Evolutionary conservation across 2,113 vertebrate genomes (phyloP).

Genomic region (Hyla sarda): DNA sequence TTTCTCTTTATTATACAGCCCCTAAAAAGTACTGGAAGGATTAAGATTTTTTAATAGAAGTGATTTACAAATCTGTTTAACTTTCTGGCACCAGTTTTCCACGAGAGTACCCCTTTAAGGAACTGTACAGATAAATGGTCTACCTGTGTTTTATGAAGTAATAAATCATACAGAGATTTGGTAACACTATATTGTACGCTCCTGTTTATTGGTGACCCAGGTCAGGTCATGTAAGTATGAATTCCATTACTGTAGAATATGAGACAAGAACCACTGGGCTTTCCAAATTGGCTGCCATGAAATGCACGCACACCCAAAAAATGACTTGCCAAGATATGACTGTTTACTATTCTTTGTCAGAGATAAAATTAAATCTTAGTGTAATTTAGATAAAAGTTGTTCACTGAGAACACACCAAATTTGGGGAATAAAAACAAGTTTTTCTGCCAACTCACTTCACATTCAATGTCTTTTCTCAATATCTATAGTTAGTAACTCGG

Average conservation of each 20-base stretch:
- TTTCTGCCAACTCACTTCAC: constrained; percentile 17
- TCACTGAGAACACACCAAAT: constrained; percentile 29
- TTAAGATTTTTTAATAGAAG: no score
- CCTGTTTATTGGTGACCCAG: constrained; percentile 22
- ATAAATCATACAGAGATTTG: constrained; percentile 36
- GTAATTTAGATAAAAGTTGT: constrained; percentile 35
- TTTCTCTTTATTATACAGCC: no score
- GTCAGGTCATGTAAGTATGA: constrained; percentile 42
- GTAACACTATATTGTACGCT: neutral
- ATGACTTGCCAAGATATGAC: constrained; percentile 30
- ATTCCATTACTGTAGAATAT: constrained; percentile 17
- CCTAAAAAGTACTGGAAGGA: no score
- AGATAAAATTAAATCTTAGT: constrained; percentile 43
- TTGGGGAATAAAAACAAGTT: constrained; percentile 21
- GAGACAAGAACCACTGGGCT: constrained; percentile 19
- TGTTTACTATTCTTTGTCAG: constrained; percentile 49
- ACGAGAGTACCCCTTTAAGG: no score
- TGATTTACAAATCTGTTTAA: no score
- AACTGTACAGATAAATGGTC: no score
- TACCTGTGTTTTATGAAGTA: neutral
- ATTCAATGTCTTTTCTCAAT: constrained; percentile 7
- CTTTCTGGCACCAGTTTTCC: no score
- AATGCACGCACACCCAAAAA: constrained; percentile 36
- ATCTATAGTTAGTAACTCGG: neutral
- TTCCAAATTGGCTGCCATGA: constrained; percentile 46